These are phyloP conservation scores for Luscinia luscinia DNA, from an alignment of 2,797 vertebrate genomes.

Conservation along the genomic window DNA sequence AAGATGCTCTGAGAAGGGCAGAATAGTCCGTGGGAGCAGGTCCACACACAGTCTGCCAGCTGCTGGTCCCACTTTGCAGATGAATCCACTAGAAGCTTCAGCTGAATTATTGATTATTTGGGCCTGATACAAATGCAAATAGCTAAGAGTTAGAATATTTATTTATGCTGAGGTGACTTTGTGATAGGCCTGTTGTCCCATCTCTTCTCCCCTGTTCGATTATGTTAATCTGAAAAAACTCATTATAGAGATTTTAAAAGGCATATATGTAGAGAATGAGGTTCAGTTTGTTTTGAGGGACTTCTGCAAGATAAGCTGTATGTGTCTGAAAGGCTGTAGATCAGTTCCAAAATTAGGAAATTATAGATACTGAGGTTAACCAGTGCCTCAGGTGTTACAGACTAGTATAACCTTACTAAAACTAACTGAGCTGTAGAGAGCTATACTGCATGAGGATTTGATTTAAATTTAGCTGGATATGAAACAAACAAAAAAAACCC, in stretches of 20 bases:
- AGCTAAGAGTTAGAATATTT: background rate
- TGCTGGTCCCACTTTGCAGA: background rate
- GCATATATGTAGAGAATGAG: background rate
- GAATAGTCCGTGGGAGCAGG: background rate
- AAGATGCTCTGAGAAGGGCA: background rate
- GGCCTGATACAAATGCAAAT: background rate
- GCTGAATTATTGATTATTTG: background rate
- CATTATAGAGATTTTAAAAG: background rate
- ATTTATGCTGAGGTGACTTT: background rate
- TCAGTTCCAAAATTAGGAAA: background rate
- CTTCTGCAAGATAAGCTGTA: background rate
- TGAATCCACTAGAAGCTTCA: background rate
- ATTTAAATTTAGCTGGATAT: slow-evolving; percentile 23
- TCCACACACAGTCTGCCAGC: background rate
- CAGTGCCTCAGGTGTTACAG: background rate
- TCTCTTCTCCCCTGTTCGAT: background rate
- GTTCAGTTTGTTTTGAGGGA: background rate
- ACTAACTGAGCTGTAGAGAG: background rate
- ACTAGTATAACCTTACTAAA: background rate
- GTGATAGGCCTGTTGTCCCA: background rate
- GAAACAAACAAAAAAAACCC: background rate
- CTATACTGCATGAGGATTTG: background rate
- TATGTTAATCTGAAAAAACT: background rate
- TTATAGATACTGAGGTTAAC: background rate
- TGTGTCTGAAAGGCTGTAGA: background rate